phyloP scores from a whole-genome alignment of 2,113 vertebrate species.

The Cheilinus undulatus region DNA sequence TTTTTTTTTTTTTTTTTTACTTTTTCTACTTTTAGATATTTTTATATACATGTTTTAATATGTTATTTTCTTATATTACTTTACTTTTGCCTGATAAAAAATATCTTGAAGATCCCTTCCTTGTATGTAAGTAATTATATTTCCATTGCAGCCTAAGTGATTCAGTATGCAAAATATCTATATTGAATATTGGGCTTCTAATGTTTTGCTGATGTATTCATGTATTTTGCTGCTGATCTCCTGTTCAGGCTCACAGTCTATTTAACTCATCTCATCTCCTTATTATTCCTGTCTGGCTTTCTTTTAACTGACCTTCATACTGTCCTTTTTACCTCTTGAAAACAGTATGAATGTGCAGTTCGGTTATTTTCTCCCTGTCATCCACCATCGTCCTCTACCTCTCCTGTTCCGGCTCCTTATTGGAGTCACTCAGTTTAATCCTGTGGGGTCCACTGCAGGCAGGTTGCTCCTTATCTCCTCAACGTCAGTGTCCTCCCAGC shows the following conservation, averaged over 20 bases:
- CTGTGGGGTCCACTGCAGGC: background rate
- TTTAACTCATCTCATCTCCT: background rate
- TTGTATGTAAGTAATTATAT: too few relatives aligned
- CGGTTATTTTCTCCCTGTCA: conserved; percentile 16
- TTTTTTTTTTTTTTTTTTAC: too few relatives aligned
- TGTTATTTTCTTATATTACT: too few relatives aligned
- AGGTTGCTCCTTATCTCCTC: conserved; percentile 26
- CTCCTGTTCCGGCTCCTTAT: background rate
- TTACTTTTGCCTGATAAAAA: too few relatives aligned
- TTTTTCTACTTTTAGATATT: too few relatives aligned
- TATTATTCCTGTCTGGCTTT: conserved; percentile 13
- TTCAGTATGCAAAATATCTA: too few relatives aligned
- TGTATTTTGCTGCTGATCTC: too few relatives aligned
- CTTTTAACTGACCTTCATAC: background rate
- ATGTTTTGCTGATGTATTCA: background rate
- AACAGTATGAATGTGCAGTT: conserved; percentile 28
- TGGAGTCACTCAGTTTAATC: conserved; percentile 11
- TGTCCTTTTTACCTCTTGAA: conserved; percentile 36
- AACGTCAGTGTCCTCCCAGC: conserved; percentile 12
- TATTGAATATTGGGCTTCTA: background rate
- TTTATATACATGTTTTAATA: too few relatives aligned
- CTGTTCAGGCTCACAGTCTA: background rate
- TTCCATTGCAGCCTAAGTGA: too few relatives aligned
- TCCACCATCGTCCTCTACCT: background rate
- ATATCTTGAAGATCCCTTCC: too few relatives aligned